These are phyloP conservation scores for Hydraecia micacea DNA, from an alignment of 2,888 invertebrate genomes.

Conservation along the genomic window DNA sequence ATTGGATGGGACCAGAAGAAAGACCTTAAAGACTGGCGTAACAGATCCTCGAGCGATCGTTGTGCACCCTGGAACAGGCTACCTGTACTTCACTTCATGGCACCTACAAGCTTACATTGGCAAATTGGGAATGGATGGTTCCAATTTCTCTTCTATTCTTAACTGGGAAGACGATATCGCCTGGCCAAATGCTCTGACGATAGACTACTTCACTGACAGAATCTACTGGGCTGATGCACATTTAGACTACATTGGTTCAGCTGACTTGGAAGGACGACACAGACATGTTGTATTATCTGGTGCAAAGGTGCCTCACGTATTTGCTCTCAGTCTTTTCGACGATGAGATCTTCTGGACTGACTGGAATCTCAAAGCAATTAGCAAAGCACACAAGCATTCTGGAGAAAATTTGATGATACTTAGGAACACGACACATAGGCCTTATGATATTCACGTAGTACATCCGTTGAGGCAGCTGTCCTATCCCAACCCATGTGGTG, in stretches of 20 bases:
- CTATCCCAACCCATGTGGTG: slow-evolving; percentile 97
- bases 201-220: slow-evolving; percentile 98
- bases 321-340: slow-evolving; percentile 98
- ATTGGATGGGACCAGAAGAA: slow-evolving; percentile 97
- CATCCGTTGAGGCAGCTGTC: slow-evolving; percentile 96
- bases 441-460: slow-evolving; percentile 97
- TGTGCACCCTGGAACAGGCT: slow-evolving; percentile 98
- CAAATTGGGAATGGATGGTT: slow-evolving; percentile 99
- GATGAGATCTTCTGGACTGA: slow-evolving; percentile 99
- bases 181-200: slow-evolving; percentile 99
- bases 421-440: slow-evolving; percentile 97
- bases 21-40: slow-evolving; percentile 96
- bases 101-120: slow-evolving; percentile 98
- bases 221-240: slow-evolving; percentile 99
- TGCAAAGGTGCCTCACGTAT: slow-evolving; percentile 97
- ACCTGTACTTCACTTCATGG: slow-evolving; percentile 99
- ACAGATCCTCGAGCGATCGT: slow-evolving; percentile 98
- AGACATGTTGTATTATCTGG: slow-evolving; percentile 95
- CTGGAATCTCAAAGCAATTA: slow-evolving; percentile 98
- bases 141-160: slow-evolving; percentile 96
- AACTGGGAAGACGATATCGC: slow-evolving; percentile 98
- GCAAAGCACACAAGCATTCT: slow-evolving; percentile 97
- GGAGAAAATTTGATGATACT: slow-evolving; percentile 93
- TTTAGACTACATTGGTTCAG: slow-evolving; percentile 98
- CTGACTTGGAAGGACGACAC: slow-evolving; percentile 97